A percentile compares a stretch with the other conserved stretches of the same genome.
phyloP scores from a whole-genome alignment of 2,888 invertebrate species.

The Hoplodrina blanda region DNA sequence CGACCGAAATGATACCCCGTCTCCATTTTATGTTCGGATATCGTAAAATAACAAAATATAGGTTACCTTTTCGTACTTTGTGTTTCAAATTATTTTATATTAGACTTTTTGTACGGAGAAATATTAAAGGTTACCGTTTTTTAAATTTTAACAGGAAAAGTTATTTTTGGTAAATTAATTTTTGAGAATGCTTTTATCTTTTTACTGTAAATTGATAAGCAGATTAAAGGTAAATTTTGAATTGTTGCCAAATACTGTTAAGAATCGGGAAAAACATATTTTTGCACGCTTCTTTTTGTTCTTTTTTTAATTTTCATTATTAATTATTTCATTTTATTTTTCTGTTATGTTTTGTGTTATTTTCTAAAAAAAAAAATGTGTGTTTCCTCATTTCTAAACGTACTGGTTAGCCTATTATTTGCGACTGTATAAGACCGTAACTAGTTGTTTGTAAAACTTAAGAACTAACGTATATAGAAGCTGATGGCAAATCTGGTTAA shows the following conservation, averaged over 20 bases:
- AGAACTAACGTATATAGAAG: no score
- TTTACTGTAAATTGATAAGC: neutral
- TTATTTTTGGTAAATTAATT: conserved; percentile 35
- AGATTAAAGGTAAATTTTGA: neutral
- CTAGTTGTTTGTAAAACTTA: no score
- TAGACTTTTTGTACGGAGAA: conserved; percentile 38
- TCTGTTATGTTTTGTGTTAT: no score
- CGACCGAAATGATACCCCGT: conserved; percentile 65
- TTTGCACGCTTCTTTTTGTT: no score
- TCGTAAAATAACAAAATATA: conserved; percentile 63
- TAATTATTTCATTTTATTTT: no score
- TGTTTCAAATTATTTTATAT: conserved; percentile 52
- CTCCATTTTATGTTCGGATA: conserved; percentile 63
- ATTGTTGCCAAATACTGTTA: neutral
- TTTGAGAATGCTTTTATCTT: conserved; percentile 16
- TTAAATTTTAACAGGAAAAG: conserved; percentile 45
- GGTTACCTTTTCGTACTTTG: conserved; percentile 57
- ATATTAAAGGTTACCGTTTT: conserved; percentile 49
- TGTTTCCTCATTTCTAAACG: no score
- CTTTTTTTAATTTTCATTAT: no score
- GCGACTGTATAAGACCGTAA: no score
- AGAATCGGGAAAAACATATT: neutral
- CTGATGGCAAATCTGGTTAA: no score
- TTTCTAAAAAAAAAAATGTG: no score
- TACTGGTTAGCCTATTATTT: no score